Percentiles rank a stretch among this genome's conserved stretches.
phyloP scores from a whole-genome alignment of 1,140 invertebrate genomes.

The Saccostrea glomerata region DNA sequence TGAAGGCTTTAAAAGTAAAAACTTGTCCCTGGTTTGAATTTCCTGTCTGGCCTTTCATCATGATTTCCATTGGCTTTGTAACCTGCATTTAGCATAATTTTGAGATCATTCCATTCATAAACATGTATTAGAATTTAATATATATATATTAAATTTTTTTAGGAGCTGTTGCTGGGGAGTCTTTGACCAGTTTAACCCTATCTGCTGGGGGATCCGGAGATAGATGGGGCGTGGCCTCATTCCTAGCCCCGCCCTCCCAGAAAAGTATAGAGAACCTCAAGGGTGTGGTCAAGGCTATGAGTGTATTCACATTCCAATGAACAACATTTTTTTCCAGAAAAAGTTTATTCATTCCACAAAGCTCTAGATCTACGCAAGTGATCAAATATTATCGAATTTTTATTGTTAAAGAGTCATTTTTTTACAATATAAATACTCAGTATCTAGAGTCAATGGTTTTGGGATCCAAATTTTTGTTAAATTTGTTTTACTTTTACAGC shows the following conservation, averaged over 20 bases:
- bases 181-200: not conserved
- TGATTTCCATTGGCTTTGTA: not conserved
- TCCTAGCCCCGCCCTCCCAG: not conserved
- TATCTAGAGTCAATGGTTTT: not conserved
- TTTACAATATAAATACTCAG: not conserved
- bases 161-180: not conserved
- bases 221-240: constrained; percentile 4
- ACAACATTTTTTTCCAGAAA: not conserved
- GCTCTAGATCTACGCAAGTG: not conserved
- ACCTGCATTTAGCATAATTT: not conserved
- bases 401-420: not conserved
- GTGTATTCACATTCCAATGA: constrained; percentile 5
- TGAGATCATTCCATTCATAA: not conserved
- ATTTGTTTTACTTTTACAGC: not conserved
- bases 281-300: not conserved
- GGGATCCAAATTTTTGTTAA: not conserved
- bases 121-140: not conserved
- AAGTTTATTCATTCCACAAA: not conserved
- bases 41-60: not conserved
- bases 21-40: not conserved
- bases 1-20: not conserved
- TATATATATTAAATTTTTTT: not conserved
- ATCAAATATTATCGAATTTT: not conserved
- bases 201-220: not conserved
- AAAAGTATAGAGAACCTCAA: constrained; percentile 20